These are phyloP conservation scores for Eretmocerus hayati DNA, from an alignment of 2,888 invertebrate genomes.

Conservation along the genomic window DNA sequence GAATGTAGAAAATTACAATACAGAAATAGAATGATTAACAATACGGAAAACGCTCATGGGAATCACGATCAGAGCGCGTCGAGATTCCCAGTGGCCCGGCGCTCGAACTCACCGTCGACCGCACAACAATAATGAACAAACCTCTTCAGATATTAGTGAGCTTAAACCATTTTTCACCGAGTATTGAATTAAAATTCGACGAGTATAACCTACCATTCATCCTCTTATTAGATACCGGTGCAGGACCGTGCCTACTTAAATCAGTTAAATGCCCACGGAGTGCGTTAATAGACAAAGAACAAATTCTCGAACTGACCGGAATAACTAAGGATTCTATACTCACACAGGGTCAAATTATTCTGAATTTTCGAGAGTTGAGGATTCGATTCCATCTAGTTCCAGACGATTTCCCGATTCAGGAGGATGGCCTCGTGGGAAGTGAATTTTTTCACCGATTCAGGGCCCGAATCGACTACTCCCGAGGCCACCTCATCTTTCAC, in stretches of 20 bases:
- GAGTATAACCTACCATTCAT: too few species aligned
- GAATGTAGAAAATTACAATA: too few species aligned
- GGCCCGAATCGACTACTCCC: neutral
- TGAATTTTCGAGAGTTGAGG: neutral
- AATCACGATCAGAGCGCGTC: neutral
- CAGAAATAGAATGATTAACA: too few species aligned
- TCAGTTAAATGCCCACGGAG: neutral
- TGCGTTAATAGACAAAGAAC: neutral
- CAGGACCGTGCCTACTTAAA: neutral
- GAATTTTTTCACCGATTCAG: neutral
- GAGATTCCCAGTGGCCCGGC: too few species aligned
- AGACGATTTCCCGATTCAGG: neutral
- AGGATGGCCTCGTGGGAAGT: neutral
- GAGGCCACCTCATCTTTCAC: too few species aligned
- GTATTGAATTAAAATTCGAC: neutral
- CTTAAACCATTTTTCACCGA: neutral
- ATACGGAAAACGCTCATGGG: neutral
- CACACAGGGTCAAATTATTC: neutral
- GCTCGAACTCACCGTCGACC: too few species aligned
- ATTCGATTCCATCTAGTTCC: neutral
- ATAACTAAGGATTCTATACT: neutral
- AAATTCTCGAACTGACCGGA: neutral
- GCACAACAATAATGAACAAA: too few species aligned
- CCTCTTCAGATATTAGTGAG: too few species aligned
- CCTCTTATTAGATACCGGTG: neutral